Percentiles rank a stretch among this genome's conserved stretches.
Conservation (phyloP, 2,888 invertebrate genomes). For the Sinotaia quadrata region DNA sequence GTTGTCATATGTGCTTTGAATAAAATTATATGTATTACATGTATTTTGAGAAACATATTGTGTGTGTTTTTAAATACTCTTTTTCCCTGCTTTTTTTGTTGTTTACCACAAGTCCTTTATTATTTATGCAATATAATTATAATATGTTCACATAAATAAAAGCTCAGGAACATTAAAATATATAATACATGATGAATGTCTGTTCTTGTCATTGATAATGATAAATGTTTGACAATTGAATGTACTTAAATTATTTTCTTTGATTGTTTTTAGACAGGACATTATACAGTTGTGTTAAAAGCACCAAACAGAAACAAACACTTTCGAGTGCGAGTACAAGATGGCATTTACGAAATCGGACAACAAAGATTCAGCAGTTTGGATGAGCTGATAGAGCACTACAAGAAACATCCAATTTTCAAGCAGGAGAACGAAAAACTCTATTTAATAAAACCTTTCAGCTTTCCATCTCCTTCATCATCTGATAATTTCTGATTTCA, state of each 20-base stretch:
- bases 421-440: constrained; percentile 90
- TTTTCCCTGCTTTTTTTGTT: too few relatives aligned
- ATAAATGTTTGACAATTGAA: too few relatives aligned
- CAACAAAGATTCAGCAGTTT: constrained; percentile 96
- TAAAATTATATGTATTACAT: too few relatives aligned
- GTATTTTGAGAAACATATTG: too few relatives aligned
- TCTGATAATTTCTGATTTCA: constrained; percentile 29
- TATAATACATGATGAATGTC: too few relatives aligned
- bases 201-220: too few relatives aligned
- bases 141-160: too few relatives aligned
- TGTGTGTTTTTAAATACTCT: too few relatives aligned
- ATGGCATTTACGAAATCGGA: constrained; percentile 93
- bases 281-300: constrained; percentile 97
- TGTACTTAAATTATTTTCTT: constrained; percentile 23
- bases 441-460: constrained; percentile 92
- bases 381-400: constrained; percentile 97
- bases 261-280: constrained; percentile 85
- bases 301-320: constrained; percentile 98
- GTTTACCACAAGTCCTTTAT: too few relatives aligned
- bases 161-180: too few relatives aligned
- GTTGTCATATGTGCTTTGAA: too few relatives aligned
- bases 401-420: constrained; percentile 98
- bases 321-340: constrained; percentile 92
- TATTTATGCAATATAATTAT: too few relatives aligned
- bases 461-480: constrained; percentile 50